These are phyloP conservation scores for Trachurus trachurus DNA, from an alignment of 2,797 vertebrate species.

Conservation along the genomic window DNA sequence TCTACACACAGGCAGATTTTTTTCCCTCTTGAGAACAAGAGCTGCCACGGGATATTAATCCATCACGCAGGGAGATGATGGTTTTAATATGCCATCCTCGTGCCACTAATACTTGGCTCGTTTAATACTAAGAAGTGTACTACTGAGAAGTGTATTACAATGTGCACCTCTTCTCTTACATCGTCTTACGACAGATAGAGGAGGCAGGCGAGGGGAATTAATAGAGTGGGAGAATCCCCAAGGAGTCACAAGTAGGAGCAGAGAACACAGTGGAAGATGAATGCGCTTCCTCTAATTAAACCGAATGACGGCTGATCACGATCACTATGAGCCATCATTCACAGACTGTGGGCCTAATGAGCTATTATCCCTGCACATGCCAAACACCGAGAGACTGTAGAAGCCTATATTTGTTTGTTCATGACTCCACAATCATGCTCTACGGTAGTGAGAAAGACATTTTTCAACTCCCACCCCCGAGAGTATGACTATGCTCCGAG, in stretches of 20 bases:
- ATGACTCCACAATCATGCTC: not conserved
- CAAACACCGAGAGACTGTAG: conserved; percentile 44
- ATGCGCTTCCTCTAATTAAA: conserved; percentile 78
- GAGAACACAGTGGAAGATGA: conserved; percentile 72
- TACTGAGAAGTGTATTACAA: conserved; percentile 59
- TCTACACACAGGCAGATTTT: not conserved
- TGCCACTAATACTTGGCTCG: conserved; percentile 47
- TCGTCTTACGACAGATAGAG: conserved; percentile 76
- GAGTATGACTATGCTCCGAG: not conserved
- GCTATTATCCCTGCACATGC: conserved; percentile 63
- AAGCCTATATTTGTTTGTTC: conserved; percentile 49
- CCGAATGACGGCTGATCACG: conserved; percentile 67
- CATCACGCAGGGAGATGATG: not conserved
- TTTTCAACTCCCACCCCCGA: conserved; percentile 15
- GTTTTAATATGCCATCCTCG: conserved; percentile 32
- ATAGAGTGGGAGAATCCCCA: conserved; percentile 73
- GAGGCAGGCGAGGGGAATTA: conserved; percentile 64
- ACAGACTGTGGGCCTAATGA: conserved; percentile 57
- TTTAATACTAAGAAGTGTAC: conserved; percentile 50
- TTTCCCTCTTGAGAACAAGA: not conserved
- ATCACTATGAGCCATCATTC: conserved; percentile 63
- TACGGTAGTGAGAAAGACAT: not conserved
- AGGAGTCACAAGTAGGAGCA: conserved; percentile 64
- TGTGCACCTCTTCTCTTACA: conserved; percentile 77
- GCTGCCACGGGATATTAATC: conserved; percentile 1